Percentiles rank a stretch among this genome's conserved stretches.
Evolutionary conservation across 2,888 invertebrate genomes (phyloP).

Genomic region (Aelia acuminata): DNA sequence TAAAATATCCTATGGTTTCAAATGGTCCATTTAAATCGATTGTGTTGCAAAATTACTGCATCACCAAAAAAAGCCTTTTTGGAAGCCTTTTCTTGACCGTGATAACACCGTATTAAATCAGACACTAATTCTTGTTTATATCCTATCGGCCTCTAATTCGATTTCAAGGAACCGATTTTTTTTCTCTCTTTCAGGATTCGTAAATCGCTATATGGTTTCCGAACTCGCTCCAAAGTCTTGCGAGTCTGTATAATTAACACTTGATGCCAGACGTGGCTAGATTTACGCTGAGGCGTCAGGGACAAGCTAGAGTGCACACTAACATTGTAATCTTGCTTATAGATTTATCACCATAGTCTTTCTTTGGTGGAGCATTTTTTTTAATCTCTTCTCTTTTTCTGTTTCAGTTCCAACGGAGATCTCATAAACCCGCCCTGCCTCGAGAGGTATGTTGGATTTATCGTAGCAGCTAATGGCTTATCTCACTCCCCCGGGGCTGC

Average conservation of each 20-base stretch:
- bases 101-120: background rate
- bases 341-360: background rate
- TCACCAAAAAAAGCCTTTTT: background rate
- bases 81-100: background rate
- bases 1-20: no score
- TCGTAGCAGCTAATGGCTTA: background rate
- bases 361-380: conserved; percentile 4
- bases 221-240: background rate
- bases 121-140: conserved; percentile 20
- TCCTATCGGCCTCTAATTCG: background rate
- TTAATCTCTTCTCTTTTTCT: conserved; percentile 7
- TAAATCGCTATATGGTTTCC: background rate
- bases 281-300: background rate
- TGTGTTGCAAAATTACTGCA: no score
- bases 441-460: conserved; percentile 39
- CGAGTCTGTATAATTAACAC: background rate
- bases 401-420: conserved; percentile 11
- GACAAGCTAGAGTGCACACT: conserved; percentile 11
- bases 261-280: background rate
- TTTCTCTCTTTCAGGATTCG: background rate
- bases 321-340: background rate
- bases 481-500: background rate
- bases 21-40: no score
- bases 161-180: background rate
- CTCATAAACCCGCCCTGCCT: conserved; percentile 43